phyloP scores from a whole-genome alignment of 2,888 invertebrate genomes.

The Phyllotreta cruciferae region DNA sequence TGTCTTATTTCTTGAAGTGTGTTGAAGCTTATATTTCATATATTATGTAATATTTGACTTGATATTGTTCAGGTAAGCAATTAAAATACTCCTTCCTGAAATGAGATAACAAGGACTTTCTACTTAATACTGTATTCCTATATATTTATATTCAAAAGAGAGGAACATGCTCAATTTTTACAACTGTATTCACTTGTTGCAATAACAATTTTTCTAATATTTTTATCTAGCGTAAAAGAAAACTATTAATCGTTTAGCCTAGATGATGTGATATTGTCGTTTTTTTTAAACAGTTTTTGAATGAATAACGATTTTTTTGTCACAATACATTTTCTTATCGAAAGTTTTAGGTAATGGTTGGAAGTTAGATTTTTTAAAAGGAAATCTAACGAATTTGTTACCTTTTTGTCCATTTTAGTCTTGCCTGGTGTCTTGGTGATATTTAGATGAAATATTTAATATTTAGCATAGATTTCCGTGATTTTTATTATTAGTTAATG shows the following conservation, averaged over 20 bases:
- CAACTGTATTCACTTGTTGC: constrained; percentile 29
- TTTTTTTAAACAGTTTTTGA: constrained; percentile 14
- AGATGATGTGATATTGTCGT: constrained; percentile 32
- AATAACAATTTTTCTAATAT: constrained; percentile 29
- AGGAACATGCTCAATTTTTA: constrained; percentile 28
- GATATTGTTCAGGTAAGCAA: not conserved
- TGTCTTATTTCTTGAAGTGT: not conserved
- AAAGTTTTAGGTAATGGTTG: constrained; percentile 15
- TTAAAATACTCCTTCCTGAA: not conserved
- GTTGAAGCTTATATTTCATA: not conserved
- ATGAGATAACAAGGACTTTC: constrained; percentile 1
- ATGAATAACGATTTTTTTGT: not conserved
- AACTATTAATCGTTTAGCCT: constrained; percentile 20
- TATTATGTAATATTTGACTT: not conserved
- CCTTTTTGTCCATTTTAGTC: constrained; percentile 28
- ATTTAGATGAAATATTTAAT: constrained; percentile 19
- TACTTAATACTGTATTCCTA: constrained; percentile 20
- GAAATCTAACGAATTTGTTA: constrained; percentile 23
- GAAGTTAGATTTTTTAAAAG: constrained; percentile 4
- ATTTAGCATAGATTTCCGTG: constrained; percentile 9
- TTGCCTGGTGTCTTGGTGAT: constrained; percentile 31
- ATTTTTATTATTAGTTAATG: not conserved
- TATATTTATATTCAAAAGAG: constrained; percentile 24
- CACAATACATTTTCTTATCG: not conserved
- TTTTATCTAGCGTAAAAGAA: constrained; percentile 11